Conservation (phyloP, 2,888 invertebrate genomes). For the Nomada fucata region DNA sequence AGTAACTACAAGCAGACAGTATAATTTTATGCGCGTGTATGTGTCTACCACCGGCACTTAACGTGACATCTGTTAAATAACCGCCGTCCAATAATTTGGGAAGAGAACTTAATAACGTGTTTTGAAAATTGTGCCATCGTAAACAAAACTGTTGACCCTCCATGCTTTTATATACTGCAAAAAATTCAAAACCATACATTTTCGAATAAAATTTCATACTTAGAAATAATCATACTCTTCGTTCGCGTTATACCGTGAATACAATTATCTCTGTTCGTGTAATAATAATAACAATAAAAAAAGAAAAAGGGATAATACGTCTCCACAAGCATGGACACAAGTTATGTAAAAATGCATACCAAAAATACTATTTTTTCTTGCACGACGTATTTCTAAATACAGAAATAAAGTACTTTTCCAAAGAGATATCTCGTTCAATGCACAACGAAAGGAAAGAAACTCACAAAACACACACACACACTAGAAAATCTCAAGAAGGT, state of each 20-base stretch:
- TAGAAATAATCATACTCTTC: background rate
- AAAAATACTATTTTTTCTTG: conserved; percentile 11
- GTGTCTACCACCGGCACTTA: conserved; percentile 93
- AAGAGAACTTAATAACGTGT: conserved; percentile 90
- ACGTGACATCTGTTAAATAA: conserved; percentile 93
- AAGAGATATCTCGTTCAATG: no score
- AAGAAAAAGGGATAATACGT: conserved; percentile 5
- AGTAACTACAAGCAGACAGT: conserved; percentile 95
- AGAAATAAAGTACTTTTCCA: conserved; percentile 1
- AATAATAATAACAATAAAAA: conserved; percentile 4
- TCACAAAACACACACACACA: background rate
- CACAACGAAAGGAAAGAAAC: no score
- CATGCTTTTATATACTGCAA: conserved; percentile 80
- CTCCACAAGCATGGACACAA: background rate
- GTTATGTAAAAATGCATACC: conserved; percentile 3
- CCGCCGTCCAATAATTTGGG: conserved; percentile 92
- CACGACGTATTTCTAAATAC: background rate
- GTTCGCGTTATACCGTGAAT: no score
- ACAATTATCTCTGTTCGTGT: background rate
- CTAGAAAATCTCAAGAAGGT: conserved; percentile 59
- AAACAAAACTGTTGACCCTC: conserved; percentile 91
- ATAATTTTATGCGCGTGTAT: conserved; percentile 94
- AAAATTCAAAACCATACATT: conserved; percentile 34
- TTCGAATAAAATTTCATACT: background rate
- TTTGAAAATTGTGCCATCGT: conserved; percentile 93